Evolutionary conservation across 2,797 vertebrate species (phyloP), one percentile per base, ranked within the genome.

Genomic region (Myripristis murdjan): DNA sequence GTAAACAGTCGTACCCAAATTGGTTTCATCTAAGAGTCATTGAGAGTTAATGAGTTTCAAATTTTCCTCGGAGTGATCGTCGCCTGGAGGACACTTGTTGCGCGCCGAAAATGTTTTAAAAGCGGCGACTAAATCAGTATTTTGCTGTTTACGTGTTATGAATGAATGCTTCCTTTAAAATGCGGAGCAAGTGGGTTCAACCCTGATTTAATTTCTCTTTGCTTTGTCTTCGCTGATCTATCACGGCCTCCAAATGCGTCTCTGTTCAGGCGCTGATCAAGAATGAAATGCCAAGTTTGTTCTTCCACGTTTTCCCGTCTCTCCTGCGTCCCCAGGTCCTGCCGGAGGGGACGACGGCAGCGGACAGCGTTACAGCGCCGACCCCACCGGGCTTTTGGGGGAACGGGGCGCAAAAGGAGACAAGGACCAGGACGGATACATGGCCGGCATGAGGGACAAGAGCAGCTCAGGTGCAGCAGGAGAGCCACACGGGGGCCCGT

Each of bases 311-410:
- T n/a, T n/a, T n/a, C n/a, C n/a, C n/a, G n/a, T n/a, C n/a, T n/a
- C n/a, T 57, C 74, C 64, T 77, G 9, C 48, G 52, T 77, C 14
- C 14, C 1, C 71, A 88, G 90, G 75, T 51, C n/a, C 83, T 16
- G 53, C n/a, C 44, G 86, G 69, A 48, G 94, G 91, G 26, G 97
- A 99, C 18, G 98, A 99, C 61, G 96, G 93, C 72, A 94, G 93
- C 77, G 94, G 95, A 33, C 98, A 99, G 92, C 95, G 98, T 20
- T 99, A 99, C 92, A 99, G 97, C 0, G 97, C 98, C 0, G 98
- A 99, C 77, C 98, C 98, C 69, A 99, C 97, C 0, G 91, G 95
- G 55, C 95, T 97, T 63, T 90, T 97, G 64, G 90, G 94, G 0
- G 98, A 99, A 49, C 92, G 97, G 23, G 95, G 83, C 1, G 73